Evolutionary conservation across 1,140 invertebrate genomes (phyloP), one percentile per base, ranked within the genome.

Genomic region (Drosophila orosa): DNA sequence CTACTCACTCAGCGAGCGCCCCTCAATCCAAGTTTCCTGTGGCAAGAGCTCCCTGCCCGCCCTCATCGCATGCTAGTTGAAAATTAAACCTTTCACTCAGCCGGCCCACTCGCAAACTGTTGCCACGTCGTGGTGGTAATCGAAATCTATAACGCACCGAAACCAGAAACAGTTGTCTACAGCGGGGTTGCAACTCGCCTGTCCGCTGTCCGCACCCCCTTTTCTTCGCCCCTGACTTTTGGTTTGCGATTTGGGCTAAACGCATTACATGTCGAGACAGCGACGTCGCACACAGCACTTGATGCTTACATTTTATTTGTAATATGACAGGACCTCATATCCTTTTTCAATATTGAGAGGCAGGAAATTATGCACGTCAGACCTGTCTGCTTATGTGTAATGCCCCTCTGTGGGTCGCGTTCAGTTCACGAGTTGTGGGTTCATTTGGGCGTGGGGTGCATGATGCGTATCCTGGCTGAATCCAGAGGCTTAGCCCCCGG

Each of bases 21-120:
- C 75, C 60, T 59, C 78, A 42, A 76, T 72, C 67, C 61, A 13
- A 17, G 45, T 54, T 22, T 15, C 19, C 29, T 24, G 42, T n/a
- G 10, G 22, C 29, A 35, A 15, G 29, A 24, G 29, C 50, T 52
- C 17, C 13, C 1, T 33, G 50, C 13, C n/a, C 25, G 15, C 25
- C 35, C 37, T 54, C 73, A 68, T 82, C 62, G 79, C 74, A 78
- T 82, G 79, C 68, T 75, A 69, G 79, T 47, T 73, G 79, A 82
- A 82, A 82, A 82, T 82, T 82, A 82, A 82, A 82, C 79, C 79
- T 82, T 82, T 82, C 79, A 82, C 79, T 81, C 79, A 82, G 67
- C 79, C 48, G 58, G 68, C 63, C 48, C 48, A 52, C 31, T 35
- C 31, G 19, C 31, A 22, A 37, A 54, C 50, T 54, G 50, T 54